These are phyloP conservation scores for Phyllotreta striolata DNA, from an alignment of 2,888 invertebrate genomes.

Conservation along the genomic window DNA sequence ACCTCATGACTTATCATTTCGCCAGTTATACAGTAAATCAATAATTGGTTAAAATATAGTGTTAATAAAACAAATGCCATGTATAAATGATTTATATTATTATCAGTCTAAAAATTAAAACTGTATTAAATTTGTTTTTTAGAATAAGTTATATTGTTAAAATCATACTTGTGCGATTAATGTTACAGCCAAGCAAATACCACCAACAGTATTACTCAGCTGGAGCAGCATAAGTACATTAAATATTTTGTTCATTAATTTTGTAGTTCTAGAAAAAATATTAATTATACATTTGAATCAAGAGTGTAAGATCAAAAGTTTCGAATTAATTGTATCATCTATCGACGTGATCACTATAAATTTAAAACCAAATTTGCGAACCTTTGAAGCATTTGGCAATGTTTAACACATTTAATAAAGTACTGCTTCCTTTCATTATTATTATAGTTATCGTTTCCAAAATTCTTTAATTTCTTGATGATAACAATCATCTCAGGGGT, in stretches of 20 bases:
- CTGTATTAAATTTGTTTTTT: background rate
- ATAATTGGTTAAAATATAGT: constrained; percentile 1
- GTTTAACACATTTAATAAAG: constrained; percentile 1
- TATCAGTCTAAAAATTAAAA: background rate
- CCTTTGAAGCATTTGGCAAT: constrained; percentile 8
- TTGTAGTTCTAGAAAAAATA: background rate
- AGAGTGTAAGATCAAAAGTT: too few species aligned
- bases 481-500: background rate
- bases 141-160: background rate
- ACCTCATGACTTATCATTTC: background rate
- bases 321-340: too few species aligned
- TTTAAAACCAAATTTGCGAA: too few species aligned
- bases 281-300: too few species aligned
- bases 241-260: constrained; percentile 1
- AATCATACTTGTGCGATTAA: background rate
- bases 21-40: constrained; percentile 10
- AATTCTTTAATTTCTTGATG: background rate
- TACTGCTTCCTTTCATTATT: background rate
- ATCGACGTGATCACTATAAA: too few species aligned
- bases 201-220: background rate
- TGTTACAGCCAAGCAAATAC: background rate
- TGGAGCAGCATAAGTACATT: constrained; percentile 1
- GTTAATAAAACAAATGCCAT: background rate
- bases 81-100: background rate
- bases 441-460: background rate